A percentile compares a stretch with the other conserved stretches of the same genome.
Evolutionary conservation across 2,797 vertebrate genomes (phyloP).

Genomic region (Trematomus bernacchii): DNA sequence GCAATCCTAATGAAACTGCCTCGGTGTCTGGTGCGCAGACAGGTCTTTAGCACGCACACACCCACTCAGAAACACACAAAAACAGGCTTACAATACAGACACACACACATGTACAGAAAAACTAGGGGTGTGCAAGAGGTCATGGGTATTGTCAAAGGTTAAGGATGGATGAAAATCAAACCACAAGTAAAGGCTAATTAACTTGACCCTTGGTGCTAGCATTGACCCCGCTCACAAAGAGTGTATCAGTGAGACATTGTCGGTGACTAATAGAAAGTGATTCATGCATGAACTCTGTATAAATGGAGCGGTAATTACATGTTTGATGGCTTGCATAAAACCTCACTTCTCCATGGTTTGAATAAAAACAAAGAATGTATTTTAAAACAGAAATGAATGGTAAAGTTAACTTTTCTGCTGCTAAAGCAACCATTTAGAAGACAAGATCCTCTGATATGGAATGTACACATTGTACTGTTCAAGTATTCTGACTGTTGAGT

Average conservation of each 20-base stretch:
- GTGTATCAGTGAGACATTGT: constrained; percentile 45
- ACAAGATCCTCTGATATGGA: constrained; percentile 15
- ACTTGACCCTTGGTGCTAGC: constrained; percentile 42
- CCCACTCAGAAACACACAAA: constrained; percentile 19
- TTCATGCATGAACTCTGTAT: constrained; percentile 47
- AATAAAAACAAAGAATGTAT: neutral
- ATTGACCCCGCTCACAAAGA: constrained; percentile 34
- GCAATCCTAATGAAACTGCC: constrained; percentile 75
- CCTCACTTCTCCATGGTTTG: neutral
- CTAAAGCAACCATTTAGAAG: neutral
- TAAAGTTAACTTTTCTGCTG: neutral
- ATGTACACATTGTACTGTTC: constrained; percentile 23
- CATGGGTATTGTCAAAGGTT: constrained; percentile 40
- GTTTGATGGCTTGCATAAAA: constrained; percentile 12
- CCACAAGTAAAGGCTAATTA: constrained; percentile 51
- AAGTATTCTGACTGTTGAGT: constrained; percentile 21
- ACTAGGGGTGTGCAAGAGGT: constrained; percentile 15
- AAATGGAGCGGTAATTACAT: constrained; percentile 38
- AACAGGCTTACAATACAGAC: constrained; percentile 7
- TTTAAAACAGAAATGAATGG: neutral
- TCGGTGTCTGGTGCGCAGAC: constrained; percentile 61
- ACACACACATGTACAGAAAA: neutral
- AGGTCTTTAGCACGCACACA: constrained; percentile 63
- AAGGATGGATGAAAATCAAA: constrained; percentile 58
- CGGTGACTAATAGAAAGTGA: constrained; percentile 55